These are phyloP conservation scores for Carcina quercana DNA, from an alignment of 2,888 invertebrate genomes.

Conservation along the genomic window DNA sequence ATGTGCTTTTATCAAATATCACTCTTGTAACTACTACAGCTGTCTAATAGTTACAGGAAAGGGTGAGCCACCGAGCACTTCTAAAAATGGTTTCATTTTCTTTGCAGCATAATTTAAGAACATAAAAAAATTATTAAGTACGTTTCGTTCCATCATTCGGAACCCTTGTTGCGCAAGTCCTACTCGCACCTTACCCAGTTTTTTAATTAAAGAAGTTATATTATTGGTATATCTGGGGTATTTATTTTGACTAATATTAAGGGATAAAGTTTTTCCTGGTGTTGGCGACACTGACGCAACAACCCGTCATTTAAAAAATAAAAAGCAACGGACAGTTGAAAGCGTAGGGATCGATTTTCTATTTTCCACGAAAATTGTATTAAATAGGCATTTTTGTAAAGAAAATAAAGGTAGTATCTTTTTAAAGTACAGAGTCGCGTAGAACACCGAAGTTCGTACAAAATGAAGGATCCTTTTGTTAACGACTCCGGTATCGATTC, in stretches of 20 bases:
- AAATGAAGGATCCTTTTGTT: constrained; percentile 64
- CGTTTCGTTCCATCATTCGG: too few species aligned
- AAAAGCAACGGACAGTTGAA: constrained; percentile 40
- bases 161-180: too few species aligned
- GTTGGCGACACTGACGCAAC: constrained; percentile 14
- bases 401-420: constrained; percentile 9
- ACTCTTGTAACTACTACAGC: too few species aligned
- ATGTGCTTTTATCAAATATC: too few species aligned
- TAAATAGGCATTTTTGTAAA: constrained; percentile 19
- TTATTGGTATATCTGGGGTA: too few species aligned
- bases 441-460: constrained; percentile 17
- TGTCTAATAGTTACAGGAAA: too few species aligned
- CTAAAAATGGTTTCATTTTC: too few species aligned
- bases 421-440: constrained; percentile 8
- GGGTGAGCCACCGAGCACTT: too few species aligned
- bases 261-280: constrained; percentile 1
- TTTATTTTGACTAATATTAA: not conserved
- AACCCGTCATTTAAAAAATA: constrained; percentile 20
- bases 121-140: too few species aligned
- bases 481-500: constrained; percentile 61
- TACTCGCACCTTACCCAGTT: too few species aligned
- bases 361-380: constrained; percentile 31
- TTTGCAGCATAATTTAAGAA: too few species aligned
- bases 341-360: constrained; percentile 30
- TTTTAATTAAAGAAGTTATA: too few species aligned